Evolutionary conservation across 2,113 vertebrate species (phyloP).

Genomic region (Psittacara wagleri): DNA sequence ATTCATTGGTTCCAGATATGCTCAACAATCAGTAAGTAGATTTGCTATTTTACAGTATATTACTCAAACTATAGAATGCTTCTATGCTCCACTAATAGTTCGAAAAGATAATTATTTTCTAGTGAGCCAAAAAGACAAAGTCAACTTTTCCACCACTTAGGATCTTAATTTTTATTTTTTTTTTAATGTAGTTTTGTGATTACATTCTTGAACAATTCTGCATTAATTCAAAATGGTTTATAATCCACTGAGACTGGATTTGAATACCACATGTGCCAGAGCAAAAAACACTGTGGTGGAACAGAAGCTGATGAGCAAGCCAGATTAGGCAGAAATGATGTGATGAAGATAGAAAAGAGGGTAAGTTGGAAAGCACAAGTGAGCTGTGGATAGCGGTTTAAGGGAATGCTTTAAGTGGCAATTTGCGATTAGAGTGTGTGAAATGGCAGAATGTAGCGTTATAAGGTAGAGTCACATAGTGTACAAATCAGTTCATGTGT

Average conservation of each 20-base stretch:
- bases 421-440: background rate
- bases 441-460: background rate
- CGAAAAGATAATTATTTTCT: background rate
- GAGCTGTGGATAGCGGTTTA: background rate
- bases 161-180: background rate
- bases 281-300: background rate
- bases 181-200: background rate
- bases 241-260: background rate
- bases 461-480: background rate
- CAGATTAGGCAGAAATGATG: background rate
- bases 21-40: background rate
- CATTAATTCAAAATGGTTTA: background rate
- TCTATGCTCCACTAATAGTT: background rate
- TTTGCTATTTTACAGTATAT: constrained; percentile 10
- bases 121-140: background rate
- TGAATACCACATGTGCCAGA: background rate
- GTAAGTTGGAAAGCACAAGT: background rate
- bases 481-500: background rate
- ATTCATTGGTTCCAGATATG: constrained; percentile 43
- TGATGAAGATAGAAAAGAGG: background rate
- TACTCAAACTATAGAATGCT: background rate
- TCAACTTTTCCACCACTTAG: background rate
- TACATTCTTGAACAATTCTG: background rate
- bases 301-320: background rate
- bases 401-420: background rate